Conservation (phyloP, 23 tunicate genomes). For the Styela plicata region DNA sequence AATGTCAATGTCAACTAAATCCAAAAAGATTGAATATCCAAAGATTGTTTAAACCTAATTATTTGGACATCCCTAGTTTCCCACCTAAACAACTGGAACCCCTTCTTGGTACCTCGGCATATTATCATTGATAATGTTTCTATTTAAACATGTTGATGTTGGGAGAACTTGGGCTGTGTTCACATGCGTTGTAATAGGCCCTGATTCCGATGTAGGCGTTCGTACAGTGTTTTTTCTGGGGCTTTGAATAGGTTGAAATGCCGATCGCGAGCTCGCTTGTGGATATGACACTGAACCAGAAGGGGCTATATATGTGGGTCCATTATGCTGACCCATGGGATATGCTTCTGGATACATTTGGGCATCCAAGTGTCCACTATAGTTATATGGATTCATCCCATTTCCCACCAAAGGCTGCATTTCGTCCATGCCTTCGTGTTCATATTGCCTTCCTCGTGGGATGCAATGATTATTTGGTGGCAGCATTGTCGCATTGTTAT, state of each 20-base stretch:
- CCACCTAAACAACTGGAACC: neutral
- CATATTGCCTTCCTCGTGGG: neutral
- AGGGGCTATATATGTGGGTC: conserved; percentile 8
- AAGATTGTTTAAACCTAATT: too few species aligned
- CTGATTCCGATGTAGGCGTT: conserved; percentile 11
- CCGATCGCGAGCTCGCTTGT: neutral
- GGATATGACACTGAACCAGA: neutral
- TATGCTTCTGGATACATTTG: too few species aligned
- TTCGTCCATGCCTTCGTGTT: neutral
- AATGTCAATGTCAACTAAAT: too few species aligned
- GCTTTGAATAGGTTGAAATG: conserved; percentile 30
- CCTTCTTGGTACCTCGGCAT: conserved; percentile 26
- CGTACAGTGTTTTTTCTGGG: conserved; percentile 17
- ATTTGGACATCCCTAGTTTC: too few species aligned
- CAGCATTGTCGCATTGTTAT: neutral
- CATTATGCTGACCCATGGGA: neutral
- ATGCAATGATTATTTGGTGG: neutral
- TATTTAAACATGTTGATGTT: neutral
- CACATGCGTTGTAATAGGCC: neutral
- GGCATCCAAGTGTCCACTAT: neutral
- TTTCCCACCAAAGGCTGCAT: neutral
- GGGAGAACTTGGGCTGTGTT: conserved; percentile 13
- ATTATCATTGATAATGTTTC: conserved; percentile 9
- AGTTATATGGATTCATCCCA: neutral
- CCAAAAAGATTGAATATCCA: too few species aligned